Conservation (phyloP, 2,113 vertebrate species). For the human (Homo sapiens) region GRCh38 chr13:111330501-111331000, state of each 20-base stretch:
- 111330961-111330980: neutral
- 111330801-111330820: accelerated
- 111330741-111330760: neutral
- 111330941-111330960: neutral
- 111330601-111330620: neutral
- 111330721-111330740: accelerated
- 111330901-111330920: accelerated
- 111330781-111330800: neutral
- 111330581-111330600: too few species aligned
- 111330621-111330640: neutral
- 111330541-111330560: neutral
- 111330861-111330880: neutral
- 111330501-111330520: accelerated
- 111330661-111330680: neutral
- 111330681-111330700: neutral
- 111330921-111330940: neutral
- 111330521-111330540: neutral
- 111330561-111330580: neutral
- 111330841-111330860: neutral
- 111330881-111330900: too few species aligned
- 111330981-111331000: neutral
- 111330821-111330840: neutral
- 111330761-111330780: accelerated
- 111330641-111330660: neutral
- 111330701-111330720: neutral